These are phyloP conservation scores for Kradibia gibbosae DNA, from an alignment of 1,140 invertebrate species.

Conservation along the genomic window DNA sequence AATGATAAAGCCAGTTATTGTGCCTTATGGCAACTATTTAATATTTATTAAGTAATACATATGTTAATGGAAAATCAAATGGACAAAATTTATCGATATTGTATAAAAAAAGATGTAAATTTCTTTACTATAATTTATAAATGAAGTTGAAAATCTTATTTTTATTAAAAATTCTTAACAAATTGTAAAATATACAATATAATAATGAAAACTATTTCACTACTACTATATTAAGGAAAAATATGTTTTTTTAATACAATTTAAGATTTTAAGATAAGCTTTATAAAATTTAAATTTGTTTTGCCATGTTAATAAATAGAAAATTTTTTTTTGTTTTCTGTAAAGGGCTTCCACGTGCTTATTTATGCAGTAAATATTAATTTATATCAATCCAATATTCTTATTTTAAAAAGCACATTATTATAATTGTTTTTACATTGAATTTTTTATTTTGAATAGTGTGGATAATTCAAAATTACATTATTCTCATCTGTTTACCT, in stretches of 20 bases:
- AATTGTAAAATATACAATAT: not conserved
- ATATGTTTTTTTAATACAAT: constrained; percentile 3
- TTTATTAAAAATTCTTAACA: not conserved
- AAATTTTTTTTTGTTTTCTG: not conserved
- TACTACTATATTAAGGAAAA: not conserved
- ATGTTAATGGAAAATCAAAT: constrained; percentile 1
- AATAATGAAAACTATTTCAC: not conserved
- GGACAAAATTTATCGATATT: constrained; percentile 7
- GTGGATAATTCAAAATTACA: not conserved
- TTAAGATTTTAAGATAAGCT: too few relatives aligned
- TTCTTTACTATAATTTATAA: constrained; percentile 33
- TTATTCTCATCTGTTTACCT: constrained; percentile 4
- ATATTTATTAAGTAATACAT: constrained; percentile 32
- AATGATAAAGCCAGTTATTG: constrained; percentile 35
- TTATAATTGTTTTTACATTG: constrained; percentile 22
- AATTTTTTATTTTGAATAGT: not conserved
- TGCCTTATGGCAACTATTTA: constrained; percentile 43
- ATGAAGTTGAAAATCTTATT: constrained; percentile 17
- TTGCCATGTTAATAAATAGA: not conserved
- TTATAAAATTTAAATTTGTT: not conserved
- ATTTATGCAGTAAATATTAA: constrained; percentile 10
- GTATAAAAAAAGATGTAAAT: not conserved
- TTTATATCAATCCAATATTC: not conserved
- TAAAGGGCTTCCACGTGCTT: constrained; percentile 34
- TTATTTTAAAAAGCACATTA: constrained; percentile 33